phyloP scores from a whole-genome alignment of 2,113 vertebrate species.

The Menidia beryllina region DNA sequence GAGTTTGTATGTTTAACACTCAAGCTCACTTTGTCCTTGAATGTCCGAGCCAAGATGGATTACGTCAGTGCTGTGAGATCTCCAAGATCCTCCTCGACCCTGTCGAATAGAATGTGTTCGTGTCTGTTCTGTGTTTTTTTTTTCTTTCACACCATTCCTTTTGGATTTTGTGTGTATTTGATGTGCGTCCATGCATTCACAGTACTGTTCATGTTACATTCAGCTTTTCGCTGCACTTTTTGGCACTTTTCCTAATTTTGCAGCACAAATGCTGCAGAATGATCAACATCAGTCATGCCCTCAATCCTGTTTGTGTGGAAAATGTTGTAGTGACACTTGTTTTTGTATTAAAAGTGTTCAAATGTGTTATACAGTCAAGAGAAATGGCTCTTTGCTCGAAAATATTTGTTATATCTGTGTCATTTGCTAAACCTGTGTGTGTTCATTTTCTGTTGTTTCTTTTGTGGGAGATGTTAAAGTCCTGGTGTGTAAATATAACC shows the following conservation, averaged over 20 bases:
- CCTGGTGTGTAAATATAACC: slow-evolving; percentile 63
- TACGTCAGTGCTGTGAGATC: slow-evolving; percentile 56
- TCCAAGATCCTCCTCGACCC: slow-evolving; percentile 24
- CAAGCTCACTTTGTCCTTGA: slow-evolving; percentile 29
- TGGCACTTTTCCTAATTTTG: slow-evolving; percentile 20
- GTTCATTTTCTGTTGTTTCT: slow-evolving; percentile 59
- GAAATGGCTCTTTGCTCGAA: slow-evolving; percentile 22
- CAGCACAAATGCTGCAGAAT: slow-evolving; percentile 14
- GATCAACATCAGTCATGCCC: slow-evolving; percentile 13
- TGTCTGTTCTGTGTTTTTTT: slow-evolving; percentile 12
- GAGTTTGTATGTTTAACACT: slow-evolving; percentile 50
- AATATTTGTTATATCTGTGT: slow-evolving; percentile 52
- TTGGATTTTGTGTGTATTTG: slow-evolving; percentile 14
- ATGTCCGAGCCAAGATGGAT: slow-evolving; percentile 42
- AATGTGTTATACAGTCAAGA: slow-evolving; percentile 18
- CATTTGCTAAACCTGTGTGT: slow-evolving; percentile 59
- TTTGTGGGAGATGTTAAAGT: slow-evolving; percentile 36
- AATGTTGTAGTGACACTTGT: slow-evolving; percentile 20
- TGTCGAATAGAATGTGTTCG: slow-evolving; percentile 15
- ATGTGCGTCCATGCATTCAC: slow-evolving; percentile 13
- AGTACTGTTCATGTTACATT: slow-evolving; percentile 5
- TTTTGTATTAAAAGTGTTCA: slow-evolving; percentile 25
- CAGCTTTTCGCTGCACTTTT: slow-evolving; percentile 24
- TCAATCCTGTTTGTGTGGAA: slow-evolving; percentile 27
- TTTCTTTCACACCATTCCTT: slow-evolving; percentile 32